These are phyloP conservation scores for Astropecten irregularis DNA, from an alignment of 53 echinoderm and acorn worm genomes.

Conservation along the genomic window DNA sequence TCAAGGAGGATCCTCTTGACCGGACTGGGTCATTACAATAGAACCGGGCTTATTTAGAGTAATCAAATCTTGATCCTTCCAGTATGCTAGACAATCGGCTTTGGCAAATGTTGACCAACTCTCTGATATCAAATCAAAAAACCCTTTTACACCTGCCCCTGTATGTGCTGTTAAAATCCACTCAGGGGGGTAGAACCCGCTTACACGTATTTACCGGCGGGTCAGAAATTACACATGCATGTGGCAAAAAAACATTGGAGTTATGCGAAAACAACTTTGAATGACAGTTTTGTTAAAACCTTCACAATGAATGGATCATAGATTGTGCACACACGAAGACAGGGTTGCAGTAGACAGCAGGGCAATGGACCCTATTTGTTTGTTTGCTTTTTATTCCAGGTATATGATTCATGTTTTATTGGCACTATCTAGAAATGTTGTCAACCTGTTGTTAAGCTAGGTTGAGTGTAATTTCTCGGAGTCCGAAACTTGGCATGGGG, in stretches of 20 bases:
- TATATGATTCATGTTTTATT: constrained; percentile 11
- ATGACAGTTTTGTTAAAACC: constrained; percentile 2
- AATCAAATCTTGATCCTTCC: not conserved
- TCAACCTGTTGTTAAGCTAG: not conserved
- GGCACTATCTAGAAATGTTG: constrained; percentile 23
- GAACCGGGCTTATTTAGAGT: constrained; percentile 24
- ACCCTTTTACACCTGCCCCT: not conserved
- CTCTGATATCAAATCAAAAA: no score
- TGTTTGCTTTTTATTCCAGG: constrained; percentile 15
- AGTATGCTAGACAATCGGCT: not conserved
- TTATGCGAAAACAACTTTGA: constrained; percentile 56
- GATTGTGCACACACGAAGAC: not conserved
- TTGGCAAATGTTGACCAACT: constrained; percentile 17
- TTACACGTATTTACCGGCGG: constrained; percentile 6
- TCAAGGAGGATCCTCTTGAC: no score
- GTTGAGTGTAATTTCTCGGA: constrained; percentile 13
- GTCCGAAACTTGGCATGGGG: not conserved
- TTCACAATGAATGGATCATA: not conserved
- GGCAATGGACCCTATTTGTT: constrained; percentile 27
- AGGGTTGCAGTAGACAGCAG: constrained; percentile 16
- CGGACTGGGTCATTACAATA: no score
- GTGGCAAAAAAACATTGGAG: constrained; percentile 1
- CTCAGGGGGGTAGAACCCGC: not conserved
- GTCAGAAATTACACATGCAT: constrained; percentile 29
- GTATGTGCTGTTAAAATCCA: not conserved